Evolutionary conservation across 2,797 vertebrate genomes (phyloP).

Genomic region (Geotrypetes seraphini): DNA sequence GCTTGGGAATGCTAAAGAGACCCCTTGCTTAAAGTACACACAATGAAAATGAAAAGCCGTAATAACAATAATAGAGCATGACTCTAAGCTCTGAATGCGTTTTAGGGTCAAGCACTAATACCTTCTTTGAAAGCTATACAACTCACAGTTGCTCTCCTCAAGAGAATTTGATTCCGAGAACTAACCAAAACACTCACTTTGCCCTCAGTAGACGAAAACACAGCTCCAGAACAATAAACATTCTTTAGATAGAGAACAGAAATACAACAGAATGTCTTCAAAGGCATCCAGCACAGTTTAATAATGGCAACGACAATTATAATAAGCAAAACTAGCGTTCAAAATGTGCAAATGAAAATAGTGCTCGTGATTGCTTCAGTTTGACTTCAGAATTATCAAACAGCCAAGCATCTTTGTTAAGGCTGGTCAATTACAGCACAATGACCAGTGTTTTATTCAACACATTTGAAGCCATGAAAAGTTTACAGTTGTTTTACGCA

Average conservation of each 20-base stretch:
- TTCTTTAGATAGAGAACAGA: constrained; percentile 14
- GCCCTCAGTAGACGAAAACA: background rate
- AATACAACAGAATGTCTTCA: background rate
- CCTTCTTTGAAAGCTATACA: constrained; percentile 61
- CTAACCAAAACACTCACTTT: constrained; percentile 16
- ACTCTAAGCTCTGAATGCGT: constrained; percentile 60
- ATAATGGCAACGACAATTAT: too few species aligned
- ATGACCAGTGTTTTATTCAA: constrained; percentile 20
- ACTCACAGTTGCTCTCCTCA: constrained; percentile 65
- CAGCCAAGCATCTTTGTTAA: constrained; percentile 11
- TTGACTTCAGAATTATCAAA: constrained; percentile 15
- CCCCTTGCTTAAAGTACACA: constrained; percentile 49
- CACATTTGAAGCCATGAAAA: constrained; percentile 22
- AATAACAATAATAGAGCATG: constrained; percentile 59
- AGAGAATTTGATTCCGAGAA: constrained; percentile 55
- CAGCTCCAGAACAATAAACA: constrained; percentile 19
- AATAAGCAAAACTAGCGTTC: too few species aligned
- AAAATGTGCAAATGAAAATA: background rate
- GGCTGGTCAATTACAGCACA: constrained; percentile 35
- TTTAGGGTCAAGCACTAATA: constrained; percentile 63
- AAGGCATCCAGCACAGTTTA: background rate
- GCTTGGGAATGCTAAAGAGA: constrained; percentile 14
- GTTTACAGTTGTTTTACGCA: constrained; percentile 18
- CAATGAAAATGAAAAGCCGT: constrained; percentile 51
- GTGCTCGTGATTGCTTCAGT: constrained; percentile 12